These are phyloP conservation scores for Poecile montanus DNA, from an alignment of 2,797 vertebrate species.

Conservation along the genomic window DNA sequence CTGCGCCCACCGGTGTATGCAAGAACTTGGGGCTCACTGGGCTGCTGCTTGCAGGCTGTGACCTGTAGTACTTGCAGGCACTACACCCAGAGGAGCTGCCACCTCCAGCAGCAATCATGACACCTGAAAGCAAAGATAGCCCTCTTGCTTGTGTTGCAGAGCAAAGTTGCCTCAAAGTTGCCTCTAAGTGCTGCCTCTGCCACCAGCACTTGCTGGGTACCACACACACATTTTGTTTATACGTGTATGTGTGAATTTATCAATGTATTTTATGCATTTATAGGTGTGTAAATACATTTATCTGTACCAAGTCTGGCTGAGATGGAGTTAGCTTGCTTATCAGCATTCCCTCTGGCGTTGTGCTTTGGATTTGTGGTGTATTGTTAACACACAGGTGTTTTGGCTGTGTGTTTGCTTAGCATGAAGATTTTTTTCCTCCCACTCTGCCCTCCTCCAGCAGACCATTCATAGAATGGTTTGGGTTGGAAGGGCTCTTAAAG, in stretches of 20 bases:
- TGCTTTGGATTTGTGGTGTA: background rate
- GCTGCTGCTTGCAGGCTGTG: background rate
- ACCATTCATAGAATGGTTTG: background rate
- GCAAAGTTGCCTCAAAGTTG: background rate
- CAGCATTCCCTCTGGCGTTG: background rate
- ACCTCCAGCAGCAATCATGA: background rate
- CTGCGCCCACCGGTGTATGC: background rate
- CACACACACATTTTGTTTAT: background rate
- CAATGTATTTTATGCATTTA: background rate
- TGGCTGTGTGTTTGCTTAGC: background rate
- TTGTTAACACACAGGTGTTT: background rate
- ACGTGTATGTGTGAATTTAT: background rate
- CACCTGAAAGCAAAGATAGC: background rate
- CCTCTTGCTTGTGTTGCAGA: background rate
- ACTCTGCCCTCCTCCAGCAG: background rate
- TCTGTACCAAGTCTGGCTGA: rapidly evolving
- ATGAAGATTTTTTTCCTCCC: background rate
- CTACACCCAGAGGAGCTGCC: background rate
- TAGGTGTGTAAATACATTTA: background rate
- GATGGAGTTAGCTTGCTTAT: background rate
- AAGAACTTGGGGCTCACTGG: background rate
- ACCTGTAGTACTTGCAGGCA: background rate
- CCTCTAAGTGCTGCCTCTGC: background rate
- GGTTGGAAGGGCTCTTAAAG: background rate
- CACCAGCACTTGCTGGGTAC: background rate